Evolutionary conservation across 2,113 vertebrate genomes (phyloP), one percentile per base, ranked within the genome.

Genomic region (Lynx canadensis): DNA sequence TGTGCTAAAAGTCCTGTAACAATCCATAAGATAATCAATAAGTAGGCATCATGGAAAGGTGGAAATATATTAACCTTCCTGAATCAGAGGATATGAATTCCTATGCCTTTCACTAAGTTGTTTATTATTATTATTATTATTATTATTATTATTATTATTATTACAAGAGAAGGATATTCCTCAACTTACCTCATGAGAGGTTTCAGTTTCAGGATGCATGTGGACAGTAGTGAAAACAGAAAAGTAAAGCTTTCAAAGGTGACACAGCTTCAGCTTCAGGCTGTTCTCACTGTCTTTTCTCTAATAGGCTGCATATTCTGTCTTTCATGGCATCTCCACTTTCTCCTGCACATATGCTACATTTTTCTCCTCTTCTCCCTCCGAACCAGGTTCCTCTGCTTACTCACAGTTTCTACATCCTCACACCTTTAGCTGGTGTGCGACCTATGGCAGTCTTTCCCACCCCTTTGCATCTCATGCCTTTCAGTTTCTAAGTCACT

Each of bases 231-330:
- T 68, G 4, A 27, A 91, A 63, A 36, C 4, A 94, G 74, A 48
- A 80, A 85, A 74, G 16, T 57, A 18, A 33, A 60, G n/a, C 27
- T 41, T 11, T 65, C 79, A 66, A 65, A 74, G n/a, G 8, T 15
- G 16, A 79, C 4, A 9, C 15, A 29, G 3, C 3, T 69, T 7
- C 4, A 83, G 33, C 4, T 25, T 50, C 0, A 27, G 6, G 33
- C 19, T 10, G 68, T 14, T 48, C 15, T 63, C 5, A 19, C 8
- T 12, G 3, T 79, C 76, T 38, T 45, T 16, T 57, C 27, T 65
- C 5, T 5, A 1, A 38, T 1, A n/a, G 52, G 5, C 15, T 15
- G 5, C 27, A 63, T n/a, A 1, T 29, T 57, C 4, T n/a, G 6
- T 27, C 14, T 96, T 36, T 81, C 11, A 9, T 0, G 4, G 29